Percentiles rank a stretch among this genome's conserved stretches.
phyloP scores from a whole-genome alignment of 2,797 vertebrate genomes.

The Atherinosoma microstoma region DNA sequence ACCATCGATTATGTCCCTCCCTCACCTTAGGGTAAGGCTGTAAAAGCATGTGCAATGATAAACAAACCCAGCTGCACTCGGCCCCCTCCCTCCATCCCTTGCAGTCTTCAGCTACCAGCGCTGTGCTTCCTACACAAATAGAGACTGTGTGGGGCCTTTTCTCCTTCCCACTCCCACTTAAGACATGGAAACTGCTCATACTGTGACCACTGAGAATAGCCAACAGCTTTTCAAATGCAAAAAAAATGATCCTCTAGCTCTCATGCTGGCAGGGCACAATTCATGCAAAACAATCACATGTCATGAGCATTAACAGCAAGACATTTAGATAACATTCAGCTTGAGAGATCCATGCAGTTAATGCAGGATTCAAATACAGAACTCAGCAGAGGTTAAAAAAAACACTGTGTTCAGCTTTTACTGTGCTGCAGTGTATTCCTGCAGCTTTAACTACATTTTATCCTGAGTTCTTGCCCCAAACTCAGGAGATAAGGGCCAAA shows the following conservation, averaged over 20 bases:
- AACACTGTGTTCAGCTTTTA: conserved; percentile 4
- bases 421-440: conserved; percentile 27
- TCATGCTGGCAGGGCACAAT: conserved; percentile 31
- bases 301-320: conserved; percentile 30
- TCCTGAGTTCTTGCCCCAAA: conserved; percentile 39
- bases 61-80: conserved; percentile 53
- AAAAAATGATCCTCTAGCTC: conserved; percentile 25
- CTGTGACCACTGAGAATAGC: conserved; percentile 51
- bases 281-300: conserved; percentile 28
- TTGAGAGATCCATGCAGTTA: conserved; percentile 8
- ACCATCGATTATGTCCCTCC: conserved; percentile 49
- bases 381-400: conserved; percentile 13
- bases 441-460: conserved; percentile 35
- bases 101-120: conserved; percentile 22
- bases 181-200: conserved; percentile 44
- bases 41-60: conserved; percentile 32
- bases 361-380: conserved; percentile 3
- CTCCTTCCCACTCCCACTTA: conserved; percentile 35
- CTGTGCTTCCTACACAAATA: conserved; percentile 40
- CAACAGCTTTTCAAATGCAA: conserved; percentile 53
- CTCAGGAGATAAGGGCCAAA: conserved; percentile 36
- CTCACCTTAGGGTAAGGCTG: conserved; percentile 41
- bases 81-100: neutral
- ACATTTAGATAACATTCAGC: conserved; percentile 22
- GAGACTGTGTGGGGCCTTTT: conserved; percentile 57